A percentile compares a stretch with the other conserved stretches of the same genome.
Evolutionary conservation across 30 jellyfish, hydroid and myxozoan species (phyloP).

Genomic region (Rhopilema esculentum): DNA sequence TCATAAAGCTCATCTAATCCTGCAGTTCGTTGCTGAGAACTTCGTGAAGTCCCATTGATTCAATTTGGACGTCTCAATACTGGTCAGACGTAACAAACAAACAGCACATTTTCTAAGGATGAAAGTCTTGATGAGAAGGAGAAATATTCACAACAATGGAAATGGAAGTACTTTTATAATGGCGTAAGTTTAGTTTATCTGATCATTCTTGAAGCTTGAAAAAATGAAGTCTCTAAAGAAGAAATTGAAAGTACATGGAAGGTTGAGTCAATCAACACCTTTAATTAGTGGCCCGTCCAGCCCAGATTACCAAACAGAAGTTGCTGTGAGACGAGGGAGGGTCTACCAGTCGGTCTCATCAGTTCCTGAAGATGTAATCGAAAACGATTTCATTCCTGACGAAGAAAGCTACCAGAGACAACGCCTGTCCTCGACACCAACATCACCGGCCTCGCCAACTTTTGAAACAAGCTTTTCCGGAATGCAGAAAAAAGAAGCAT

Average conservation of each 20-base stretch:
- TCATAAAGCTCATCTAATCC: background rate
- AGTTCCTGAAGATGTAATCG: conserved; percentile 2
- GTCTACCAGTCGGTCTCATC: conserved; percentile 2
- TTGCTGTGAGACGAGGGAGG: background rate
- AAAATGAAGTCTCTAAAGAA: conserved; percentile 40
- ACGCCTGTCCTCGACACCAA: background rate
- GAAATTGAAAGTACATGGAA: background rate
- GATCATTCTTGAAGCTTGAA: no score
- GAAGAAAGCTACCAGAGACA: background rate
- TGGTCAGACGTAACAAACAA: background rate
- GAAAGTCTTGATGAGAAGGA: no score
- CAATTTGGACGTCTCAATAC: background rate
- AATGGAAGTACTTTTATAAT: no score
- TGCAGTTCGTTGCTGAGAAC: background rate
- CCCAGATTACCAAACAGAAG: background rate
- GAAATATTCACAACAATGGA: no score
- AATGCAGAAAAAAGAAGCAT: conserved; percentile 31
- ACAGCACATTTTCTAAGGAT: no score
- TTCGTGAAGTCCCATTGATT: background rate
- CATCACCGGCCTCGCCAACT: conserved; percentile 20
- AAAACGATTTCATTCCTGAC: background rate
- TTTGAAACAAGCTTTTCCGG: conserved; percentile 22
- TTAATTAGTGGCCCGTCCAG: conserved; percentile 1
- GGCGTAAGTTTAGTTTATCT: background rate
- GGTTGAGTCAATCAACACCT: conserved; percentile 32